Percentiles rank a stretch among this genome's conserved stretches.
Conservation (phyloP, 1,140 invertebrate genomes). For the Drosophila subpulchrella region DNA sequence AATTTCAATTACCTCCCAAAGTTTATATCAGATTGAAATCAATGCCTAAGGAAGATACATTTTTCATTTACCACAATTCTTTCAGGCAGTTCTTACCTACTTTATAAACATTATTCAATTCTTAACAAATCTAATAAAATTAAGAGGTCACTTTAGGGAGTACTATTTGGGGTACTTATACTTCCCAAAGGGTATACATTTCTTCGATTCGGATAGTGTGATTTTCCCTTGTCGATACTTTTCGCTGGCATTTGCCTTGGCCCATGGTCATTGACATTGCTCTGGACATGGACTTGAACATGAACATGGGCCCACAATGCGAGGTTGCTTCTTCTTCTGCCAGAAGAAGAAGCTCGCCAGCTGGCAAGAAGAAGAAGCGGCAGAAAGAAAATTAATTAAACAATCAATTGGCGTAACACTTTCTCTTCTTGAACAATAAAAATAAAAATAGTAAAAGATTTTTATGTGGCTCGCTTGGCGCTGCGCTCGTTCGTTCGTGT, state of each 20-base stretch:
- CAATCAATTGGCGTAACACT: constrained; percentile 83
- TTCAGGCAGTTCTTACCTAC: too few relatives aligned
- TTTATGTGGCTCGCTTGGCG: constrained; percentile 41
- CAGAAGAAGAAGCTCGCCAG: constrained; percentile 32
- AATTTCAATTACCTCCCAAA: too few relatives aligned
- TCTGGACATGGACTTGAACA: constrained; percentile 42
- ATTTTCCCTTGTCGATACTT: constrained; percentile 8
- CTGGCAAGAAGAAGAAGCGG: constrained; percentile 47
- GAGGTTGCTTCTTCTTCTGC: constrained; percentile 20
- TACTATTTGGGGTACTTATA: too few relatives aligned
- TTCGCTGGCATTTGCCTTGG: constrained; percentile 18
- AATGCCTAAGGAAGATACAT: too few relatives aligned
- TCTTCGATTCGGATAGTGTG: constrained; percentile 1
- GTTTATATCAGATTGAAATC: too few relatives aligned
- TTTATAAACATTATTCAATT: too few relatives aligned
- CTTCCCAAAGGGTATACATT: constrained; percentile 14
- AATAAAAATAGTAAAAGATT: constrained; percentile 63
- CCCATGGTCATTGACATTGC: constrained; percentile 54
- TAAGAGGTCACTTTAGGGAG: too few relatives aligned
- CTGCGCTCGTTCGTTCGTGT: constrained; percentile 4
- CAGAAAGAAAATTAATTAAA: constrained; percentile 78
- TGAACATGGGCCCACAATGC: constrained; percentile 10
- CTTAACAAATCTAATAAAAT: too few relatives aligned
- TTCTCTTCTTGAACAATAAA: constrained; percentile 81
- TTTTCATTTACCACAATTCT: too few relatives aligned